These are phyloP conservation scores for Salticus scenicus DNA, from an alignment of 2,888 invertebrate species.

Conservation along the genomic window DNA sequence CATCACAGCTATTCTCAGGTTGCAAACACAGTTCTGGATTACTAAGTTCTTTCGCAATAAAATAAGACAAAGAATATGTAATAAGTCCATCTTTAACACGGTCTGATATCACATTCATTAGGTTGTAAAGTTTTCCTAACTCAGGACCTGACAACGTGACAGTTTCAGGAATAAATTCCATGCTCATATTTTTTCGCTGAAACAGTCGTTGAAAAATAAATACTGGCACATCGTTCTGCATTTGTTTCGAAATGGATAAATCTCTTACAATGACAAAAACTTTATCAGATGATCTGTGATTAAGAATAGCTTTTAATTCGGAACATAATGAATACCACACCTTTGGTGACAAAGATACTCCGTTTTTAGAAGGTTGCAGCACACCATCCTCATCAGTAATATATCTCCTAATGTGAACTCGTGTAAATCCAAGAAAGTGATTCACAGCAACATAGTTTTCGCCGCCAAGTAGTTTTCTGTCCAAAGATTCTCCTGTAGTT, in stretches of 20 bases:
- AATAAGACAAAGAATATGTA: too few relatives aligned
- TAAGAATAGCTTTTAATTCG: too few relatives aligned
- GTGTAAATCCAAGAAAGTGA: background rate
- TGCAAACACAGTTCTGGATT: too few relatives aligned
- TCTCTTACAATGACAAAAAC: too few relatives aligned
- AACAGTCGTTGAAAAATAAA: background rate
- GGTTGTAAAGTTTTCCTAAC: background rate
- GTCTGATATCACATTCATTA: background rate
- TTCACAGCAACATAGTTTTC: background rate
- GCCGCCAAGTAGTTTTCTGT: too few relatives aligned
- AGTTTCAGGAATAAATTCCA: background rate
- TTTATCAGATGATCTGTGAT: too few relatives aligned
- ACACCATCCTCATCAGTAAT: background rate
- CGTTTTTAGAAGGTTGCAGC: background rate
- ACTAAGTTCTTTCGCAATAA: too few relatives aligned
- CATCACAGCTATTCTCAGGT: too few relatives aligned
- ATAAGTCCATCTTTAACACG: too few relatives aligned
- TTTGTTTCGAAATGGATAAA: background rate
- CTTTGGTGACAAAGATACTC: background rate
- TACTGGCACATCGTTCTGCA: background rate
- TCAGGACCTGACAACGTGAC: background rate
- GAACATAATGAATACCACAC: background rate
- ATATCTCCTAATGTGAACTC: background rate
- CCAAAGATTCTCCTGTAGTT: too few relatives aligned
- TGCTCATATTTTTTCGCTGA: background rate